Percentiles rank a stretch among this genome's conserved stretches.
Conservation (phyloP, 2,888 invertebrate species). For the Sussaba pulchella region DNA sequence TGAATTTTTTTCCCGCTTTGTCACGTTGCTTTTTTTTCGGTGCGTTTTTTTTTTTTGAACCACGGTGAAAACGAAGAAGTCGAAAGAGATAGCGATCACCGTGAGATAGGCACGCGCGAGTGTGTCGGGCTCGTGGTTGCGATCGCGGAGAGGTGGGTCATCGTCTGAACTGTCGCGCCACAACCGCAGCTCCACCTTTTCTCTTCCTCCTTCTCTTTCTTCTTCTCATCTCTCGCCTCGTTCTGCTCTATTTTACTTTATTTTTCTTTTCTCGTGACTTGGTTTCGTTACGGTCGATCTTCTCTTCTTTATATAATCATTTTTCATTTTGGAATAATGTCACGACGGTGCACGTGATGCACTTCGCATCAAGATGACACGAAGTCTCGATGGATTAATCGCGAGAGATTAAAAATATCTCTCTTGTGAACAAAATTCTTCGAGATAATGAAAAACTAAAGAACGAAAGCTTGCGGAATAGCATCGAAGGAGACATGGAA, state of each 20-base stretch:
- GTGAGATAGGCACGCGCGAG: slow-evolving; percentile 49
- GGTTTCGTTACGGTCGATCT: slow-evolving; percentile 41
- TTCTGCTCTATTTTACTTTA: slow-evolving; percentile 26
- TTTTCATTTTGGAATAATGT: background rate
- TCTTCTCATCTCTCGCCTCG: slow-evolving; percentile 22
- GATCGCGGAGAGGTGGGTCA: background rate
- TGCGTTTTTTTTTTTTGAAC: slow-evolving; percentile 29
- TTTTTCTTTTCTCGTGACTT: slow-evolving; percentile 51
- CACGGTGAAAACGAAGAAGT: slow-evolving; percentile 22
- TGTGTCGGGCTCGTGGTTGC: background rate
- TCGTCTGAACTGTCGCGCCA: slow-evolving; percentile 4
- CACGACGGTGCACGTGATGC: background rate
- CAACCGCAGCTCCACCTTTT: slow-evolving; percentile 22
- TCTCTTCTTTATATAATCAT: slow-evolving; percentile 1
- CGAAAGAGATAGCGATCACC: slow-evolving; percentile 42
- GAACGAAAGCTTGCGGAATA: too few relatives aligned
- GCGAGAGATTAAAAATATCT: slow-evolving; percentile 21
- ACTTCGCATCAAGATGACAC: background rate
- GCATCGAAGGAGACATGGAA: too few relatives aligned
- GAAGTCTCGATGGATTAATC: slow-evolving; percentile 35
- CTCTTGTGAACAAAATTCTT: background rate
- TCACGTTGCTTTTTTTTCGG: slow-evolving; percentile 13
- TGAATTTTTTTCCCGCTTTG: slow-evolving; percentile 32
- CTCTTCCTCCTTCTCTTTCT: slow-evolving; percentile 13
- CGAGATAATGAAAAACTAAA: too few relatives aligned